Base-by-base conservation (phyloP, 2,113 vertebrate species). In the Polypterus bichir region DNA sequence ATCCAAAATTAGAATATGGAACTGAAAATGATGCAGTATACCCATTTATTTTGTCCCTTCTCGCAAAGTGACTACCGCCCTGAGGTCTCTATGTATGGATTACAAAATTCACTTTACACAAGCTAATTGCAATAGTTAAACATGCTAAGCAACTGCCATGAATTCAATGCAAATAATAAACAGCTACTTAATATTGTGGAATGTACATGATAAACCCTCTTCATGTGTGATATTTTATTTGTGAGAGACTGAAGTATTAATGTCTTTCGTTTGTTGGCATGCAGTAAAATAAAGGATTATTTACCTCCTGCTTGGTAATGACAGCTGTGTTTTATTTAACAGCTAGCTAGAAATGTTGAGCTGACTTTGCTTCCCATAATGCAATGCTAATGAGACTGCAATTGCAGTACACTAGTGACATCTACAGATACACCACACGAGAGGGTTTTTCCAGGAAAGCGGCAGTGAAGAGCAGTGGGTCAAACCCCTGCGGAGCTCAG, bases 321-420 rank as follows among this genome's bases (percentile, higher is more conserved):
- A 45, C 6, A n/a, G 44, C 8, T 9, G 7, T 44, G 56, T 10
- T 27, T 55, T 55, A 55, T 55, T 55, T 55, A 49, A 51, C 9
- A 44, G 10, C 47, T 49, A 5, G 5, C 59, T 48, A 61, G 27
- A 65, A 72, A 66, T 74, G 71, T 60, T 80, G 74, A 80, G 76
- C 75, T 69, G 66, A 63, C 65, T 44, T 44, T 8, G 48, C 60
- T 60, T 76, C 75, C 76, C 77, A 76, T 65, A 60, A 75, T 76
- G 73, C 78, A 78, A 65, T 80, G 70, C 78, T 71, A 51, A 7
- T 47, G 66, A 65, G 63, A 60, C 60, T 48, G 49, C 65, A 73
- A 70, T 68, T 70, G 64, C 74, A 71, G 82, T 80, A 77, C 82
- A 69, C 75, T 76, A 83, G 79, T 86, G 83, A 84, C 85, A 86